A percentile compares a stretch with the other conserved stretches of the same genome.
phyloP scores from a whole-genome alignment of 2,888 invertebrate species.

The Lasioglossum oenotherae region DNA sequence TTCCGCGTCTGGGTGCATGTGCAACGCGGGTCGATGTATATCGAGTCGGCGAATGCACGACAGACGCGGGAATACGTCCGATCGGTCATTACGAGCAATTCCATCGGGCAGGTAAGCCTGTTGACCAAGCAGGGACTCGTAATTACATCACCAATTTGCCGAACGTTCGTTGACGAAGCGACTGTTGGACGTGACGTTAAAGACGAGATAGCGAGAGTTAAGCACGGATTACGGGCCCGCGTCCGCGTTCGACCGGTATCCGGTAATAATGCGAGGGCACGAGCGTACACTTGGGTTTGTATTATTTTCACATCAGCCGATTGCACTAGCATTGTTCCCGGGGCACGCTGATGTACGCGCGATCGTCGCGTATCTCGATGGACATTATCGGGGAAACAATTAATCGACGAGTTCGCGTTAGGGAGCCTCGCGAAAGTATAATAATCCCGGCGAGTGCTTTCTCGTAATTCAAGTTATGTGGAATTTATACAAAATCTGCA shows the following conservation, averaged over 20 bases:
- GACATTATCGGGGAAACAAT: conserved; percentile 40
- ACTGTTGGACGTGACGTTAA: conserved; percentile 62
- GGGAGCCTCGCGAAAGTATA: background rate
- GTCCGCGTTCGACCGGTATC: background rate
- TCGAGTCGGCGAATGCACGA: conserved; percentile 35
- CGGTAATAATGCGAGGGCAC: conserved; percentile 21
- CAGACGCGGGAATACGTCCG: conserved; percentile 48
- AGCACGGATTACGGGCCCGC: conserved; percentile 34
- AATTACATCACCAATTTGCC: conserved; percentile 70
- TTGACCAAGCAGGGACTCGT: conserved; percentile 61
- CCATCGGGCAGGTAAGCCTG: conserved; percentile 60
- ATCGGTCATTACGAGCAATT: conserved; percentile 69
- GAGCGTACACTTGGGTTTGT: conserved; percentile 38
- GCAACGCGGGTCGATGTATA: conserved; percentile 1
- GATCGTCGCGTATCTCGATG: background rate
- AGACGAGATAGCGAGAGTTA: conserved; percentile 53
- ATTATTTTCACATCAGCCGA: conserved; percentile 51
- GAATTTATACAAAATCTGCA: too few species aligned
- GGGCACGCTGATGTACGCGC: background rate
- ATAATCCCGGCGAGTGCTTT: background rate
- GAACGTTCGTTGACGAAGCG: conserved; percentile 59
- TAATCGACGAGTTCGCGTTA: conserved; percentile 38
- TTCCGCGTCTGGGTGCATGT: background rate
- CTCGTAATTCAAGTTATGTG: too few species aligned
- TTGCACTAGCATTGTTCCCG: conserved; percentile 12